Base-by-base conservation (phyloP, 1,140 invertebrate genomes). In the Camponotus floridanus region DNA sequence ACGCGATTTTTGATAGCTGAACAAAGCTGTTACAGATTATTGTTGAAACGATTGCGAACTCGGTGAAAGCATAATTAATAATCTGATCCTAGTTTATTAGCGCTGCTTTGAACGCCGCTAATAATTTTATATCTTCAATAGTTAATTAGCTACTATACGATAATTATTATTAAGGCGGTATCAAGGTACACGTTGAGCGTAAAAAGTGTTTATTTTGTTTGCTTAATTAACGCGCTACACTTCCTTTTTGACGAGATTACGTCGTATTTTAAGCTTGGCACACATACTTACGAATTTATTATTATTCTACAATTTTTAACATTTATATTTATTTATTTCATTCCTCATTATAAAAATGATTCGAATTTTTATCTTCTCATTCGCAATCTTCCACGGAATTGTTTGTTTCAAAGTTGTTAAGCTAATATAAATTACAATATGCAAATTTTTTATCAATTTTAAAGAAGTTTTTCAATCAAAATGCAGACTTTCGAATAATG, bases 201-300 rank as follows among this genome's bases (percentile, higher is more conserved):
- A 78, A 78, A 85, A 78, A 76, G 57, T 26, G n/a, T 78, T 85
- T 67, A 65, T 83, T 70, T 83, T 74, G 15, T 83, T 74, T 61
- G n/a, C 39, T 45, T 18, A 59, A 62, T 74, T 83, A 74, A 83
- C 55, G 79, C 18, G 13, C 39, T 62, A 26, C 26, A 26, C 51
- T 15, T 48, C 6, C 13, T 39, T 9, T 51, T 81, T 13, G 55
- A n/a, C 26, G 55, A 73, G 26, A 81, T 81, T 59, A 71, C 48
- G 11, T 45, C 21, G 11, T 1, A 26, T 51, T 42, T 3, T 57
- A 39, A 70, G 65, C 21, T 8, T n/a, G 64, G 9, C 18, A 36
- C 26, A 26, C 26, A 26, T 26, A 26, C 26, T 26, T 26, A 26
- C 26, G 26, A 26, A 26, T 39, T 2, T n/a, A 31, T 9, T 31